Conservation (phyloP, 2,888 invertebrate genomes). For the Dyspetes luteomarginatus region DNA sequence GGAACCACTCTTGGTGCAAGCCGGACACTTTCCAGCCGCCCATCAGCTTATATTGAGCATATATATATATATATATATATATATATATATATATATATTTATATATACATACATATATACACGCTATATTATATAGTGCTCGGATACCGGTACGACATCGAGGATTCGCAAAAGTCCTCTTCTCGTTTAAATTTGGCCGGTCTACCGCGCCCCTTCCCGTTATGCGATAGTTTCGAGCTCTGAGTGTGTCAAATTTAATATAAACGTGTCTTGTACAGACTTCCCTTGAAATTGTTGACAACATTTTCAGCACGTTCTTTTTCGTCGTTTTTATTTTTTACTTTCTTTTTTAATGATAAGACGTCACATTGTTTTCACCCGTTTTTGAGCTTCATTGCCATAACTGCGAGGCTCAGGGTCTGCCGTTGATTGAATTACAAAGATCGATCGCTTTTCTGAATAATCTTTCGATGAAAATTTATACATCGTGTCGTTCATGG, state of each 20-base stretch:
- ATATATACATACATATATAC: not conserved
- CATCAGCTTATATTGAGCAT: conserved; percentile 20
- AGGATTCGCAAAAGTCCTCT: conserved; percentile 47
- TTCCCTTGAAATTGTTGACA: not conserved
- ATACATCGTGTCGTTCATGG: not conserved
- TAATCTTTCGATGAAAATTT: not conserved
- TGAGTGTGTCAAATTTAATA: conserved; percentile 51
- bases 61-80: not conserved
- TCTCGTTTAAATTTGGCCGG: conserved; percentile 47
- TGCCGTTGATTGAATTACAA: conserved; percentile 11
- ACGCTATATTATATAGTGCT: not conserved
- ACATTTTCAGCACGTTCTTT: conserved; percentile 23
- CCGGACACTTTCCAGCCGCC: conserved; percentile 49
- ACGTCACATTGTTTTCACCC: conserved; percentile 9
- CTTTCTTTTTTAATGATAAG: conserved; percentile 7
- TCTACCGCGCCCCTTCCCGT: conserved; percentile 1
- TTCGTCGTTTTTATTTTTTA: not conserved
- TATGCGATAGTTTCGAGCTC: conserved; percentile 21
- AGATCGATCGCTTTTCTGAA: conserved; percentile 7
- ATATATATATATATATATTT: not conserved
- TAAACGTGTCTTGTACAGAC: conserved; percentile 12
- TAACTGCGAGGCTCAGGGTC: not conserved
- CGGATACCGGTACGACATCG: conserved; percentile 26
- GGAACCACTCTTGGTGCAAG: conserved; percentile 52
- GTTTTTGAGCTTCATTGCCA: not conserved